These are phyloP conservation scores for Hyperoplus immaculatus DNA, from an alignment of 2,797 vertebrate species.

Conservation along the genomic window DNA sequence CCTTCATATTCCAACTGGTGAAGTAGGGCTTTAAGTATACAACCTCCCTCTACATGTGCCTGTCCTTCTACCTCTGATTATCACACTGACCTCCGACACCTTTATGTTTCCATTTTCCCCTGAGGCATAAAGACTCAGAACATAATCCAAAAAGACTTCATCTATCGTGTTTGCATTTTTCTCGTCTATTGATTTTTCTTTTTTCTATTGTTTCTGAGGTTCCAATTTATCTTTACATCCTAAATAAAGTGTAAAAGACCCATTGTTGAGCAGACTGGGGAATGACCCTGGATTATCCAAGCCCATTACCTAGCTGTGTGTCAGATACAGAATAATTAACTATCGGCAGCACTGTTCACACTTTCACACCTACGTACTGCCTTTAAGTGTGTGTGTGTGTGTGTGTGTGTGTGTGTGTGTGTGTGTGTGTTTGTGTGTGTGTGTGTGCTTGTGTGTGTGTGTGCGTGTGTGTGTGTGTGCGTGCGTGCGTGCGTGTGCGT, in stretches of 20 bases:
- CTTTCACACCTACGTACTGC: not conserved
- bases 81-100: slow-evolving; percentile 1
- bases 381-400: slow-evolving; percentile 24
- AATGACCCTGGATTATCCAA: slow-evolving; percentile 22
- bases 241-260: slow-evolving; percentile 7
- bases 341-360: not conserved
- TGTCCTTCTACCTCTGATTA: not conserved
- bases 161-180: slow-evolving; percentile 30
- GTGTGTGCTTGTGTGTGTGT: not conserved
- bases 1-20: too few species aligned
- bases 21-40: not conserved
- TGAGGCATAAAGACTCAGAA: not conserved
- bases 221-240: slow-evolving; percentile 38
- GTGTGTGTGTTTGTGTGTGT: slow-evolving; percentile 24
- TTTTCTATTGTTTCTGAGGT: slow-evolving; percentile 59
- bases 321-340: slow-evolving; percentile 35
- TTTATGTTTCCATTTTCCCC: slow-evolving; percentile 12
- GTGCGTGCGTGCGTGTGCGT: not conserved
- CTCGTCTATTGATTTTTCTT: slow-evolving; percentile 52
- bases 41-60: not conserved
- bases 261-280: slow-evolving; percentile 34
- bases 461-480: slow-evolving; percentile 25
- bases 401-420: slow-evolving; percentile 6
- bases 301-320: slow-evolving; percentile 20
- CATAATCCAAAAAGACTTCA: slow-evolving; percentile 16